Base-by-base conservation (phyloP, 2,888 invertebrate genomes). In the Latrodectus elegans region DNA sequence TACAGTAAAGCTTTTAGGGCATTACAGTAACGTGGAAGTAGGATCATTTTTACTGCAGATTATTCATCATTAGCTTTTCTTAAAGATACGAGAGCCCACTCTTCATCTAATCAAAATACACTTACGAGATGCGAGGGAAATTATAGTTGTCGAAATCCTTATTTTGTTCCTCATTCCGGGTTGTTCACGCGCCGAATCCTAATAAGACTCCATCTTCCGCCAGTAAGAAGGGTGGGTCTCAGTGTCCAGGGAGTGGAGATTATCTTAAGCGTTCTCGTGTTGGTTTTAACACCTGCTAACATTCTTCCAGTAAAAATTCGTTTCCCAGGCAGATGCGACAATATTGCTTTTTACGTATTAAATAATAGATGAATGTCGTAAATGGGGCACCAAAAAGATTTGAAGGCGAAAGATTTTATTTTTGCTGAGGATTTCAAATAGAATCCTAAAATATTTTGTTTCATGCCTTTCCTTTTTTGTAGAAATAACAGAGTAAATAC, bases 251-350 rank as follows among this genome's bases (percentile, higher is more conserved):
- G 71, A 22, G 52, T 17, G 15, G 72, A 74, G 74, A 74, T 81
- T 81, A 81, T 67, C 81, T 52, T 81, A 74, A 81, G 73, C 81
- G 67, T 26, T 74, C 73, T 67, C 64, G 67, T 64, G n/a, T 81
- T 81, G 64, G 74, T 74, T 73, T 81, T 81, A 81, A 67, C 81
- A 81, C 81, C 81, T 81, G 81, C 81, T 64, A 81, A 74, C 73
- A 53, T 60, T 52, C 53, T 22, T 67, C 26, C 26, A 52, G 64
- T 22, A 17, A 68, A 68, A 68, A 17, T 26, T 68, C 26, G 38
- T 17, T 55, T 9, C 70, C 55, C 22, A 11, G 53, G 77, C 77
- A 77, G 77, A 77, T 68, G 53, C 22, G 52, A 70, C 78, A 78
- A 78, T 55, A 68, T 55, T 64, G 72, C 55, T 80, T 64, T 64